Conservation (phyloP, 1,140 invertebrate species). For the Drosophila tropicalis region DNA sequence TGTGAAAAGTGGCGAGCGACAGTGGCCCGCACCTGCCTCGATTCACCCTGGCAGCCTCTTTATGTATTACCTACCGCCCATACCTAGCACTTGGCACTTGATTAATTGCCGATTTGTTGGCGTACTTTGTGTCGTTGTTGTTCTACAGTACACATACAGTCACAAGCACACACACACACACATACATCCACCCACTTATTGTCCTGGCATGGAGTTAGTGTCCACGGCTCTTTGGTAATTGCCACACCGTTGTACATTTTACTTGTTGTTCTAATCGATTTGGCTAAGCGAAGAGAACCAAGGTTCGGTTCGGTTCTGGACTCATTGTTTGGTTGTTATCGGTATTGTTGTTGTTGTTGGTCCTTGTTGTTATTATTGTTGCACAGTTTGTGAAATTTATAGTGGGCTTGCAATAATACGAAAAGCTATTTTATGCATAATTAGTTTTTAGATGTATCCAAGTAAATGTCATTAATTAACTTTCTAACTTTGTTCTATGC, state of each 20-base stretch:
- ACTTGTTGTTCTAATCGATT: constrained; percentile 81
- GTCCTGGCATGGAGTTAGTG: constrained; percentile 49
- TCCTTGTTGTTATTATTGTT: constrained; percentile 57
- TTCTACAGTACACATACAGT: constrained; percentile 30
- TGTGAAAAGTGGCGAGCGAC: constrained; percentile 73
- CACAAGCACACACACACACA: constrained; percentile 21
- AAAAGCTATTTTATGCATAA: constrained; percentile 77
- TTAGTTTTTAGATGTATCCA: constrained; percentile 76
- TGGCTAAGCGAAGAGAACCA: constrained; percentile 28
- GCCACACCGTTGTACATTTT: constrained; percentile 71
- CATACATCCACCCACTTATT: constrained; percentile 37
- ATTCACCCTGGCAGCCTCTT: not conserved
- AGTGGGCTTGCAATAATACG: constrained; percentile 76
- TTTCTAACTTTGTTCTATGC: constrained; percentile 40
- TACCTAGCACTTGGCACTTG: constrained; percentile 50
- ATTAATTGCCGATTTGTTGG: constrained; percentile 81
- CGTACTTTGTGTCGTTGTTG: constrained; percentile 73
- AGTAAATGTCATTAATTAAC: constrained; percentile 77
- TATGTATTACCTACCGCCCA: constrained; percentile 3
- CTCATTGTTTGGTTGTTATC: constrained; percentile 66
- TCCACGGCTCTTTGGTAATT: constrained; percentile 72
- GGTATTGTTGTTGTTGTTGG: constrained; percentile 51
- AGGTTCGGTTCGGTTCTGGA: constrained; percentile 28
- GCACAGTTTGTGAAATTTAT: constrained; percentile 75
- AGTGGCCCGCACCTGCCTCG: constrained; percentile 28